Conservation (phyloP, 2,113 vertebrate species). For the Dasyurus viverrinus region DNA sequence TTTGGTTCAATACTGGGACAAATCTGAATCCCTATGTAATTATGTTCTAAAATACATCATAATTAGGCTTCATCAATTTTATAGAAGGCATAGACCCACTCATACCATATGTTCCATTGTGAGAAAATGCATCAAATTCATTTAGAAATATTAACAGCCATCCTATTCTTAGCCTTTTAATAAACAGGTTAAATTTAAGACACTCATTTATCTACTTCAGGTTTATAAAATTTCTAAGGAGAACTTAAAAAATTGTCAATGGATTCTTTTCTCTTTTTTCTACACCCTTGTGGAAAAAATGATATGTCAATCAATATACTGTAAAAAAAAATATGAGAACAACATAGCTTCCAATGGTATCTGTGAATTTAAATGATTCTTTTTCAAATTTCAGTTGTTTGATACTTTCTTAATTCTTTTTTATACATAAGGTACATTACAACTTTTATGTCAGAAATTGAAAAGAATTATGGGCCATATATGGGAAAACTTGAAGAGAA, state of each 20-base stretch:
- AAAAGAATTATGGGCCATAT: background rate
- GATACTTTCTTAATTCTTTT: conserved; percentile 9
- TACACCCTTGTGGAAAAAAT: background rate
- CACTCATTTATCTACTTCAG: background rate
- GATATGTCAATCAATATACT: background rate
- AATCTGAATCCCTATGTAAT: conserved; percentile 39
- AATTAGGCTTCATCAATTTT: conserved; percentile 37
- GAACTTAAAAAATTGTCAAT: background rate
- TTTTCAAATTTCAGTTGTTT: conserved; percentile 13
- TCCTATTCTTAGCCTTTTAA: background rate
- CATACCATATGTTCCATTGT: conserved; percentile 17
- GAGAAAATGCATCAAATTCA: background rate
- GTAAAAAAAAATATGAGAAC: conserved; percentile 5
- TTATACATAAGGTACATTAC: background rate
- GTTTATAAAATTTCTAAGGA: background rate
- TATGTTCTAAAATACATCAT: conserved; percentile 31
- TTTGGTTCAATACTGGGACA: background rate
- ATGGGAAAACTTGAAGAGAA: background rate
- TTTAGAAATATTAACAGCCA: background rate
- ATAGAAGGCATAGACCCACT: conserved; percentile 10
- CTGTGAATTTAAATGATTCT: background rate
- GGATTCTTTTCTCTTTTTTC: background rate
- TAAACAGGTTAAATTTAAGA: background rate
- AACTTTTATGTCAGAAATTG: background rate
- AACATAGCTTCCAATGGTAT: background rate